Conservation (phyloP, 1,140 invertebrate genomes). For the Aphis gossypii region DNA sequence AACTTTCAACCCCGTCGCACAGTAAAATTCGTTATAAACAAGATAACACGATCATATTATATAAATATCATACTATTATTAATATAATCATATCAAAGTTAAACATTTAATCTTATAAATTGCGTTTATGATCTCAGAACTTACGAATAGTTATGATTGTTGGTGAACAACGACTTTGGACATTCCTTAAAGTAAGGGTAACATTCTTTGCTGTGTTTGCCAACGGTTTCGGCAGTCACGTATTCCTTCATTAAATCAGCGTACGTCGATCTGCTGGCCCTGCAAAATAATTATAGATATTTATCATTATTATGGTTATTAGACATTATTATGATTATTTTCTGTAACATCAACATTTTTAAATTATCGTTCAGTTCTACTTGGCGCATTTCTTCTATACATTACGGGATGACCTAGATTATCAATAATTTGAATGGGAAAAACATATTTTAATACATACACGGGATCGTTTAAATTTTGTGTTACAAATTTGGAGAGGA, state of each 20-base stretch:
- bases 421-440: neutral
- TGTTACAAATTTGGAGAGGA: neutral
- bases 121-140: neutral
- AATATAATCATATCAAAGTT: neutral
- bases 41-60: neutral
- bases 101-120: neutral
- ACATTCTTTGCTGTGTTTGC: conserved; percentile 77
- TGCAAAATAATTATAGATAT: conserved; percentile 64
- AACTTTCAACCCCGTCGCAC: neutral
- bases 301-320: neutral
- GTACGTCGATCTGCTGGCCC: conserved; percentile 82
- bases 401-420: neutral
- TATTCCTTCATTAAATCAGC: conserved; percentile 76
- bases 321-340: neutral
- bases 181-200: conserved; percentile 84
- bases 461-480: neutral
- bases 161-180: conserved; percentile 73
- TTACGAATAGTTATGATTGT: conserved; percentile 55
- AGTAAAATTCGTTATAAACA: neutral
- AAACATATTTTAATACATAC: neutral
- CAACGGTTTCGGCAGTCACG: conserved; percentile 79
- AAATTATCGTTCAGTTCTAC: neutral
- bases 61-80: neutral
- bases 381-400: neutral
- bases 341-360: neutral